A percentile compares a stretch with the other conserved stretches of the same genome.
phyloP scores from a whole-genome alignment of 2,797 vertebrate genomes.

The Apodemus agrarius region DNA sequence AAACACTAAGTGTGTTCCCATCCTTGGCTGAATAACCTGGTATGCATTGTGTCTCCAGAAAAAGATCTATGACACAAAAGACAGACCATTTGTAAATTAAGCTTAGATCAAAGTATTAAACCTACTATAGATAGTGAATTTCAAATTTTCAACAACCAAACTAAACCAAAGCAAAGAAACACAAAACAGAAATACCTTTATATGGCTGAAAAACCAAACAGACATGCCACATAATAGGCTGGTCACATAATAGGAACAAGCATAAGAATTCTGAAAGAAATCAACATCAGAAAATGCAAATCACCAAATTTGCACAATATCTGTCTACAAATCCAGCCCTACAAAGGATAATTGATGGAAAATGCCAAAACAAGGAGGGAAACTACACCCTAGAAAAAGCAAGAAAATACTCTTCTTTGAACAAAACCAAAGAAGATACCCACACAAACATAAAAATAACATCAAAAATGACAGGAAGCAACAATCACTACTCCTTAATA shows the following conservation, averaged over 20 bases:
- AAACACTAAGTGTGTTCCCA: background rate
- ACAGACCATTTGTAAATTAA: background rate
- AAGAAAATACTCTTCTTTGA: too few species aligned
- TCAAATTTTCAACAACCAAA: background rate
- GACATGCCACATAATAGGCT: background rate
- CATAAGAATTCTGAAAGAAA: background rate
- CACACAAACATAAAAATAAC: too few species aligned
- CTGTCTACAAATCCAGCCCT: too few species aligned
- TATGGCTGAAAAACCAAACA: background rate
- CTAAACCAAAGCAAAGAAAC: background rate
- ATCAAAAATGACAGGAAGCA: too few species aligned
- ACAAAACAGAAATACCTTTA: background rate
- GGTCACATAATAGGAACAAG: background rate
- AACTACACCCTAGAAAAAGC: too few species aligned
- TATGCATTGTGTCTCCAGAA: background rate
- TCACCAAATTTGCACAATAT: too few species aligned
- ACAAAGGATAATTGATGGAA: too few species aligned
- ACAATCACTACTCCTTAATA: too few species aligned
- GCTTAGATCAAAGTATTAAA: background rate
- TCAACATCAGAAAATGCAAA: background rate
- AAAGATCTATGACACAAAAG: background rate
- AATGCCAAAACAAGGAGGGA: too few species aligned
- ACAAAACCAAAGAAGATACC: too few species aligned
- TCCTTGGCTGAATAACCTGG: background rate
- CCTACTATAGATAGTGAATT: background rate